These are phyloP conservation scores for Hemitrygon akajei DNA, from an alignment of 2,797 vertebrate species.

Conservation along the genomic window DNA sequence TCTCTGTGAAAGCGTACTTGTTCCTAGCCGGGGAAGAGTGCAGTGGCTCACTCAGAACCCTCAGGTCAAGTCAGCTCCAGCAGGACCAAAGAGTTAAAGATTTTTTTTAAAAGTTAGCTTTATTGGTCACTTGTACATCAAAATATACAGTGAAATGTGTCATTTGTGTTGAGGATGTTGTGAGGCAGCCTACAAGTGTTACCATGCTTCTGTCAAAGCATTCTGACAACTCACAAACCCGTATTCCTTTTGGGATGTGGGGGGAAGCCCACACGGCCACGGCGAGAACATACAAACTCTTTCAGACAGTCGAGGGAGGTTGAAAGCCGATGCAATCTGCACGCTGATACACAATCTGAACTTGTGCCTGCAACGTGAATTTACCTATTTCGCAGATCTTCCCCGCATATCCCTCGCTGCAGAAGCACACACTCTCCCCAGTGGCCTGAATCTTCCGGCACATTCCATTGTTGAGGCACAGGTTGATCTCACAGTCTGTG, in stretches of 20 bases:
- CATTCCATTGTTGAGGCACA: conserved; percentile 71
- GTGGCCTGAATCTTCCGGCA: conserved; percentile 67
- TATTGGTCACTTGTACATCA: too few species aligned
- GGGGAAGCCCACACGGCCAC: too few species aligned
- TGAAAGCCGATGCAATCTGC: background rate
- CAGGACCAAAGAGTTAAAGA: background rate
- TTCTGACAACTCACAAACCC: too few species aligned
- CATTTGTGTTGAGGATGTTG: too few species aligned
- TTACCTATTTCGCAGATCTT: conserved; percentile 75
- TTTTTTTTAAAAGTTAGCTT: too few species aligned
- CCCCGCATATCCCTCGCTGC: conserved; percentile 61
- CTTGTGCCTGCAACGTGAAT: conserved; percentile 39
- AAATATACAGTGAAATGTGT: too few species aligned
- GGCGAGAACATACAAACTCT: too few species aligned
- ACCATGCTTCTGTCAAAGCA: too few species aligned
- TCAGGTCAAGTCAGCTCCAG: background rate
- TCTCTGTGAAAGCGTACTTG: background rate
- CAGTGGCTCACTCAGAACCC: background rate
- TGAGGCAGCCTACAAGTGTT: too few species aligned
- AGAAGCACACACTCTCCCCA: conserved; percentile 67
- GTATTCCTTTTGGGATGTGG: too few species aligned
- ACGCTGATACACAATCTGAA: background rate
- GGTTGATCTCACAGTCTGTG: conserved; percentile 69
- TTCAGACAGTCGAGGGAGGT: background rate
- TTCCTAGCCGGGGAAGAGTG: background rate